Evolutionary conservation across 2,113 vertebrate genomes (phyloP), one percentile per base, ranked within the genome.

Genomic region (Gadus chalcogrammus): DNA sequence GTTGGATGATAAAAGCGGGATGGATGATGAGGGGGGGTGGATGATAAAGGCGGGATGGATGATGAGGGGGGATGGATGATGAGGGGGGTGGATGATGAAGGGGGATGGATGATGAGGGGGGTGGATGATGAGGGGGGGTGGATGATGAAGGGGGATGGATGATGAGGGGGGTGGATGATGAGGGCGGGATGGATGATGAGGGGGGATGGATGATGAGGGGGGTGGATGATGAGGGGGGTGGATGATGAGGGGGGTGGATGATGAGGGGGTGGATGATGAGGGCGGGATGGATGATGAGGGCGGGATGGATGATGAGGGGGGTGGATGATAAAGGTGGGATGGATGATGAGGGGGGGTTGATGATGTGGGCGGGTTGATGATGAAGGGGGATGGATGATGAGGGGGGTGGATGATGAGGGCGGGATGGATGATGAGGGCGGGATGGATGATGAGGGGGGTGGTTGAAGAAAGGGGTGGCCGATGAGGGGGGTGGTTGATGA

Each of bases 1-100:
- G 20, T 20, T 16, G 69, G 65, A 78, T 72, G 69, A 73, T 71
- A 55, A 76, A 5, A 73, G 77, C 68, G 67, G 66, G 76, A 20
- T 24, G 24, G 24, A 2, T 24, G 24, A 24, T 24, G 1, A 24
- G 64, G 59, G 56, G 52, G 8, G 20, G 61, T 16, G 67, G 64
- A 79, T 72, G 68, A 73, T 70, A 55, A 76, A 5, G 73, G 77
- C 20, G 20, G 20, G 20, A 20, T 20, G 20, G 20, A 20, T 20
- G 20, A 20, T 20, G 20, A 20, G 20, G 20, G 68, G 67, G 66
- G 76, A 24, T 24, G 24, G 24, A 24, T 24, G 22, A 24, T 24
- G 22, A 24, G 22, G 22, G 22, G 1, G 22, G n/a, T 24, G 24
- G 24, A 24, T 24, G 24, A 24, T 24, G 20, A 20, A 1, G 20